Conservation (phyloP, 2,888 invertebrate species). For the Drosophila macrospina region DNA sequence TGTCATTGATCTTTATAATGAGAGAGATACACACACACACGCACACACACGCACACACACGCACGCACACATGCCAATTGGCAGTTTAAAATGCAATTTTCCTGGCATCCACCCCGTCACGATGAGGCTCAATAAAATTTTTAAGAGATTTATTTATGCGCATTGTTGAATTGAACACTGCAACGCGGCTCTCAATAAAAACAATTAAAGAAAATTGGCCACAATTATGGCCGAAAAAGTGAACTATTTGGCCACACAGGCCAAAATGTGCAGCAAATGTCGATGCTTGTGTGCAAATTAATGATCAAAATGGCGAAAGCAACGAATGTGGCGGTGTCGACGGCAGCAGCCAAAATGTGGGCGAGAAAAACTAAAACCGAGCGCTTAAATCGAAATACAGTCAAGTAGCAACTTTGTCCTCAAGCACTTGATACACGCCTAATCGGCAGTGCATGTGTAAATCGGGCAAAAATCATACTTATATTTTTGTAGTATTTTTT, state of each 20-base stretch:
- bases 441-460: background rate
- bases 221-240: conserved; percentile 47
- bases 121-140: conserved; percentile 54
- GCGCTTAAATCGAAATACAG: background rate
- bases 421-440: background rate
- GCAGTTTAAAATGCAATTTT: conserved; percentile 74
- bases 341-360: too few relatives aligned
- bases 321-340: too few relatives aligned
- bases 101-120: conserved; percentile 24
- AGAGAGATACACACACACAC: conserved; percentile 22
- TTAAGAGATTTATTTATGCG: conserved; percentile 72
- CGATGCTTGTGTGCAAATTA: conserved; percentile 11
- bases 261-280: conserved; percentile 4
- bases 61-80: too few relatives aligned
- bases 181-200: conserved; percentile 59
- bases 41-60: background rate
- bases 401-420: background rate
- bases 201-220: conserved; percentile 68
- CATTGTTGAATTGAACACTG: conserved; percentile 49
- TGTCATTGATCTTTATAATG: conserved; percentile 65
- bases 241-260: background rate
- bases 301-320: conserved; percentile 28
- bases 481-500: too few relatives aligned
- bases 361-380: background rate
- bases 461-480: too few relatives aligned